phyloP scores from a whole-genome alignment of 2,888 invertebrate genomes.

The Glyphotaelius pellucidus region DNA sequence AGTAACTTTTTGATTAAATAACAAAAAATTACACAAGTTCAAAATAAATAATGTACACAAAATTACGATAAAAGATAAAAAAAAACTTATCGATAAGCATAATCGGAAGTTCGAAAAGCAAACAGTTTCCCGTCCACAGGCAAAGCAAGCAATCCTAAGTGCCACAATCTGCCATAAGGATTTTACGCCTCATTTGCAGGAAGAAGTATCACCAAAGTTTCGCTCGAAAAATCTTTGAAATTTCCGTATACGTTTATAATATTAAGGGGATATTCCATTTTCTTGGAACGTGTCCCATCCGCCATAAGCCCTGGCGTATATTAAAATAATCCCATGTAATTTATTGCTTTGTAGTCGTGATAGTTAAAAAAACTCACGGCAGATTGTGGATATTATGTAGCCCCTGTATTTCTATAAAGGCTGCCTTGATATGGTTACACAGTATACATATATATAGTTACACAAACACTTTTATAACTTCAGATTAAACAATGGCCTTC shows the following conservation, averaged over 20 bases:
- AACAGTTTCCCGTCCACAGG: neutral
- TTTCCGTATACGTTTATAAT: slow-evolving; percentile 64
- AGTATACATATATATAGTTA: neutral
- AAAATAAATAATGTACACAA: too few species aligned
- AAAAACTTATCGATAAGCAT: neutral
- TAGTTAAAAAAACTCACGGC: neutral
- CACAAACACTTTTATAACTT: neutral
- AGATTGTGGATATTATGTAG: neutral
- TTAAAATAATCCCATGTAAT: neutral
- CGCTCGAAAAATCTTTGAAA: slow-evolving; percentile 63
- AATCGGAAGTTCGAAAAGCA: neutral
- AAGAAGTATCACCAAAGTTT: slow-evolving; percentile 61
- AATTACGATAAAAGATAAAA: too few species aligned
- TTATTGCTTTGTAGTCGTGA: slow-evolving; percentile 2
- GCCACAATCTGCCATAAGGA: slow-evolving; percentile 49
- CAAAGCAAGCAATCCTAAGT: neutral
- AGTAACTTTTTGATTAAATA: too few species aligned
- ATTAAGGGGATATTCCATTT: slow-evolving; percentile 41
- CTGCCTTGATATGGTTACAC: neutral
- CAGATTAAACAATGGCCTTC: neutral
- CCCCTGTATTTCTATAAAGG: neutral
- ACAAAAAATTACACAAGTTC: too few species aligned
- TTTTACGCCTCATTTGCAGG: slow-evolving; percentile 65
- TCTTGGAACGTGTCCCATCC: slow-evolving; percentile 23
- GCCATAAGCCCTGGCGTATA: slow-evolving; percentile 15